phyloP scores from a whole-genome alignment of 2,797 vertebrate genomes.

The Catamblyrhynchus diadema region DNA sequence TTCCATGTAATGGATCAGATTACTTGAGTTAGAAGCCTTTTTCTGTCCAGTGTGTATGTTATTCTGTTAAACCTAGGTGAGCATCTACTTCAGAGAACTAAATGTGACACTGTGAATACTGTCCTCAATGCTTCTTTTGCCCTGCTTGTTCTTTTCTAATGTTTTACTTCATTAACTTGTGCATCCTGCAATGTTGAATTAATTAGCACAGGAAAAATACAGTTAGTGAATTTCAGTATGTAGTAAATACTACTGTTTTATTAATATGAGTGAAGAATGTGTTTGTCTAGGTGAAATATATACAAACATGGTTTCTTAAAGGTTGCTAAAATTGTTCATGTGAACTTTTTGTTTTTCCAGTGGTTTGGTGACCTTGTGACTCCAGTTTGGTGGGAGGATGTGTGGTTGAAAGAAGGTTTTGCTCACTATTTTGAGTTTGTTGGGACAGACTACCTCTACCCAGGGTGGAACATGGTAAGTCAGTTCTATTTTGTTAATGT shows the following conservation, averaged over 20 bases:
- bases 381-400: constrained; percentile 98
- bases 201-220: neutral
- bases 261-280: neutral
- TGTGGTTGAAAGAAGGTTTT: constrained; percentile 97
- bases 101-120: neutral
- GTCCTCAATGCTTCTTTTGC: neutral
- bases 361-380: constrained; percentile 99
- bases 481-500: neutral
- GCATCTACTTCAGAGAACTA: neutral
- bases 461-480: constrained; percentile 97
- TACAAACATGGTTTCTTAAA: neutral
- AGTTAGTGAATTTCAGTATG: neutral
- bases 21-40: neutral
- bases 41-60: neutral
- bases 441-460: constrained; percentile 96
- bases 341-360: constrained; percentile 73
- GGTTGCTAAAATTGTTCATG: neutral
- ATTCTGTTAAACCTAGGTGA: neutral
- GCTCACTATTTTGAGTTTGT: constrained; percentile 98
- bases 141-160: neutral
- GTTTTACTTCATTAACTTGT: neutral
- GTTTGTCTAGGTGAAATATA: neutral
- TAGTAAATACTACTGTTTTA: neutral
- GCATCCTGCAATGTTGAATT: neutral
- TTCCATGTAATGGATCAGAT: neutral